Percentiles rank a stretch among this genome's conserved stretches.
Conservation (phyloP, 2,113 vertebrate species). For the Bombycilla garrulus region DNA sequence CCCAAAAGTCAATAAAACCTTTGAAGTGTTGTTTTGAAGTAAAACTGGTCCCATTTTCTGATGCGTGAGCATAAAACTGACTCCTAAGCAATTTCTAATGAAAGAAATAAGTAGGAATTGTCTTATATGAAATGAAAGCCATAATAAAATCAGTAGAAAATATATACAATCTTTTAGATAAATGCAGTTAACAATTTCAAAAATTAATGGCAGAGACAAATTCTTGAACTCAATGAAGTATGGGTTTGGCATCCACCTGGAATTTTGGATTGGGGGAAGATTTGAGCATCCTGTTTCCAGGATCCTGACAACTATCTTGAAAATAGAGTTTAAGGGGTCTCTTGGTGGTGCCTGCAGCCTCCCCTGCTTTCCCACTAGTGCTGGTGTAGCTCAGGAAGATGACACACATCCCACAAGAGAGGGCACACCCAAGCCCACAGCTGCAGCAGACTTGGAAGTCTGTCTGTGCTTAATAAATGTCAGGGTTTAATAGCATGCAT, state of each 20-base stretch:
- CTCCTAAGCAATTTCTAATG: conserved; percentile 21
- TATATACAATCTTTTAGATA: not conserved
- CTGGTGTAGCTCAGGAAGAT: not conserved
- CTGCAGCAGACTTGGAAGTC: not conserved
- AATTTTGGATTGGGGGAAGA: not conserved
- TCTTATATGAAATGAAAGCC: not conserved
- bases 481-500: not conserved
- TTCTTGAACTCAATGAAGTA: not conserved
- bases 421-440: not conserved
- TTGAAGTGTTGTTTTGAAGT: conserved; percentile 58
- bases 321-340: not conserved
- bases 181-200: not conserved
- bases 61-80: conserved; percentile 34
- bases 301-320: not conserved
- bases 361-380: fast-evolving
- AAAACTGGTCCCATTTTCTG: conserved; percentile 51
- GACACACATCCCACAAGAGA: fast-evolving
- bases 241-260: not conserved
- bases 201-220: not conserved
- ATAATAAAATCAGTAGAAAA: not conserved
- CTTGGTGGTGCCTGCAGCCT: not conserved
- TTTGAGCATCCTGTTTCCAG: not conserved
- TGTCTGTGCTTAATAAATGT: not conserved
- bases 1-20: conserved; percentile 49
- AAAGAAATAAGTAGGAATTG: not conserved